Evolutionary conservation across 2,113 vertebrate species (phyloP).

Genomic region (Mirza zaza): DNA sequence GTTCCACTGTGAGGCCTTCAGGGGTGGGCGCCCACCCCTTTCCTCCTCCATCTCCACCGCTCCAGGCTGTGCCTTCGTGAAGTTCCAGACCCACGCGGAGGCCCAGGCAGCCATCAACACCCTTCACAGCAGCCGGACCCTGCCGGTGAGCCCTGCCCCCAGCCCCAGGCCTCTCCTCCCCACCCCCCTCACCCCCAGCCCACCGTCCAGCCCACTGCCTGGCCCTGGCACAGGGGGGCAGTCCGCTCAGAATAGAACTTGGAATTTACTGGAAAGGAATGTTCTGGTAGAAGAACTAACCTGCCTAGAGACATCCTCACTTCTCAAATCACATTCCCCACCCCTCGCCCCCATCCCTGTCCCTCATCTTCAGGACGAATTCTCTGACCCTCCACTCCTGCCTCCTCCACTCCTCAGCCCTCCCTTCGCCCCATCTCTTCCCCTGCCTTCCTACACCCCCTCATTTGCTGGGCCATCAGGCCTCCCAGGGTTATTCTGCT

Average conservation of each 20-base stretch:
- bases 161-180: background rate
- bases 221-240: background rate
- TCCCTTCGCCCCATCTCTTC: background rate
- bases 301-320: background rate
- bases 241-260: background rate
- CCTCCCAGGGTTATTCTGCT: background rate
- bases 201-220: background rate
- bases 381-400: background rate
- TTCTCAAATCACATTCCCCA: background rate
- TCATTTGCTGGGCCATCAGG: background rate
- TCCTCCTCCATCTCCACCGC: background rate
- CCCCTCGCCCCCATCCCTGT: no score
- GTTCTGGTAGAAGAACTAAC: background rate
- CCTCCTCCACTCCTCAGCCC: background rate
- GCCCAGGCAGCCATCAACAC: slow-evolving; percentile 94
- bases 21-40: background rate
- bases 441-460: background rate
- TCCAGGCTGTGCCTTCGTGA: slow-evolving; percentile 93
- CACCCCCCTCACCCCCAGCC: background rate
- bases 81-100: slow-evolving; percentile 93
- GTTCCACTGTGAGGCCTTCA: fast-evolving
- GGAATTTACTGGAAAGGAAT: background rate
- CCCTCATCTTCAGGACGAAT: background rate
- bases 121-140: slow-evolving; percentile 93
- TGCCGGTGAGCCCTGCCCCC: slow-evolving; percentile 85